Percentiles rank a stretch among this genome's conserved stretches.
Evolutionary conservation across 2,888 invertebrate species (phyloP).

Genomic region (Temnothorax rugatulus): DNA sequence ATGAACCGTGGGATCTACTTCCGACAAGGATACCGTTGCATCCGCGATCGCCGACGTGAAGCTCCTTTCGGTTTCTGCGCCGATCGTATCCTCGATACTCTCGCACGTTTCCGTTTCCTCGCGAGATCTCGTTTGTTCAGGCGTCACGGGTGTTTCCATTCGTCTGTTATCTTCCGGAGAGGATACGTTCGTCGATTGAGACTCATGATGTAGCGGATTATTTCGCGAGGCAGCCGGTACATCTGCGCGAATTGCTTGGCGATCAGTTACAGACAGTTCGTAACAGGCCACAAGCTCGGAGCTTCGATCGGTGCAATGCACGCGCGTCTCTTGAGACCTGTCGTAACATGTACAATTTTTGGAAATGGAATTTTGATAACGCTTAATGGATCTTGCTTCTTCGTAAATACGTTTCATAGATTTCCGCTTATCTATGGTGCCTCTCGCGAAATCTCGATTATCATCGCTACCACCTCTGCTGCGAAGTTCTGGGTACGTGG

Average conservation of each 20-base stretch:
- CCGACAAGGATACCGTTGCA: background rate
- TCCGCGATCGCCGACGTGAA: background rate
- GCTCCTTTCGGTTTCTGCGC: background rate
- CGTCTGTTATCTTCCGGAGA: background rate
- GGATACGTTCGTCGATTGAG: background rate
- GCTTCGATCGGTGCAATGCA: background rate
- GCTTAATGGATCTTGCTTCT: background rate
- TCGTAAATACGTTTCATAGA: background rate
- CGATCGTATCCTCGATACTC: background rate
- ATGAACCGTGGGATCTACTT: background rate
- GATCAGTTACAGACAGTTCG: background rate
- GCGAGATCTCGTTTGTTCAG: slow-evolving; percentile 14
- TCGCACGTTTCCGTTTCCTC: slow-evolving; percentile 1
- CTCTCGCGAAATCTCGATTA: background rate
- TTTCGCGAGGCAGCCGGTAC: too few relatives aligned
- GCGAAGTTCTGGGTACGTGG: slow-evolving; percentile 24
- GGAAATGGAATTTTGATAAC: background rate
- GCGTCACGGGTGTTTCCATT: background rate
- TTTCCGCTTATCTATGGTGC: slow-evolving; percentile 6
- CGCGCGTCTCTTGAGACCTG: background rate
- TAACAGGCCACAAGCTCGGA: background rate
- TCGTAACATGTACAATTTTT: background rate
- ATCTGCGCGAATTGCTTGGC: background rate
- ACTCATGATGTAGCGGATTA: background rate
- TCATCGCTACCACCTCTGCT: slow-evolving; percentile 64